phyloP scores from a whole-genome alignment of 2,113 vertebrate species.

The Hypocryptadius cinnamomeus region DNA sequence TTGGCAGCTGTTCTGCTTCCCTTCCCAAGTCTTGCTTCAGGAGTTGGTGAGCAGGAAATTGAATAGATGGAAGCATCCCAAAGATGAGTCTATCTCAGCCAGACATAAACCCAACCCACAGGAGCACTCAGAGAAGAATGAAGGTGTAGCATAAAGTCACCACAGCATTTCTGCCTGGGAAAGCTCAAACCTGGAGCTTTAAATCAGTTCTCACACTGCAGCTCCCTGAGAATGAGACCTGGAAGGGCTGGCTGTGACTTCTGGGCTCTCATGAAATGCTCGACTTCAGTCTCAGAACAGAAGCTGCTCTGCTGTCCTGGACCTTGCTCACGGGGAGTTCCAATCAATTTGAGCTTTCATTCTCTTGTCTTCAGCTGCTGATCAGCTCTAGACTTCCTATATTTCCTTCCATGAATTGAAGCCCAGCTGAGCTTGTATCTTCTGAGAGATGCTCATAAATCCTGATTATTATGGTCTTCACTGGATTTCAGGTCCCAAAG shows the following conservation, averaged over 20 bases:
- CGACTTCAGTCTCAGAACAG: neutral
- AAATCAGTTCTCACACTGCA: neutral
- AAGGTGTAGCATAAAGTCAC: neutral
- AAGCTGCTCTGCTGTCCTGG: neutral
- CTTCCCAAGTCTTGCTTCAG: neutral
- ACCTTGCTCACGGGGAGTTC: neutral
- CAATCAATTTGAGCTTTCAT: neutral
- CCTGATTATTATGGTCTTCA: neutral
- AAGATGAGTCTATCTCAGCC: neutral
- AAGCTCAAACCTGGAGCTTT: neutral
- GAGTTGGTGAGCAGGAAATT: neutral
- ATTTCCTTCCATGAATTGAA: neutral
- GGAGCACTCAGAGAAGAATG: neutral
- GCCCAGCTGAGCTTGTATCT: neutral
- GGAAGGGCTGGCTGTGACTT: neutral
- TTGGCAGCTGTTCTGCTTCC: neutral
- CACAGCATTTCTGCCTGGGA: rapidly evolving
- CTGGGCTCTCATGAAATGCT: neutral
- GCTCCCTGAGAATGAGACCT: neutral
- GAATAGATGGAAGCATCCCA: neutral
- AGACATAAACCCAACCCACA: neutral
- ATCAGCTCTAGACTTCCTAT: neutral
- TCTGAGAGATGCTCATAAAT: neutral
- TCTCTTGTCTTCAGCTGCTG: neutral
- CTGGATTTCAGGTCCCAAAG: neutral